Percentiles rank a stretch among this genome's conserved stretches.
phyloP scores from a whole-genome alignment of 2,797 vertebrate genomes.

The Columba guinea region DNA sequence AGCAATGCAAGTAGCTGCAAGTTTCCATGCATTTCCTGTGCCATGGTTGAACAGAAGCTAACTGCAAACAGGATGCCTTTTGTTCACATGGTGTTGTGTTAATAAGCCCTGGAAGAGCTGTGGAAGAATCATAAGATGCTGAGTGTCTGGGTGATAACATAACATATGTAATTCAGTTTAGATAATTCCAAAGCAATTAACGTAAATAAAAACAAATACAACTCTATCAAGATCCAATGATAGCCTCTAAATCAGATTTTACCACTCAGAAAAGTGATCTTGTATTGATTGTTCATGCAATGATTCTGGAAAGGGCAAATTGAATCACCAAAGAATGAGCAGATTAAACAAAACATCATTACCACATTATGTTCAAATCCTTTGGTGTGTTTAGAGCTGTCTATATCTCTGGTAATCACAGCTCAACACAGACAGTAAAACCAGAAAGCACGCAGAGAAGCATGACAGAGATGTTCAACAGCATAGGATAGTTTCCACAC shows the following conservation, averaged over 20 bases:
- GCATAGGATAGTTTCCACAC: background rate
- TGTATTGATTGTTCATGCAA: background rate
- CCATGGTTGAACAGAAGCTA: background rate
- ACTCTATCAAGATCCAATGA: background rate
- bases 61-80: background rate
- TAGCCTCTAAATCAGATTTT: constrained; percentile 14
- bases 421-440: background rate
- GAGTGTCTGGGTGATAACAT: background rate
- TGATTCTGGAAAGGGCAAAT: background rate
- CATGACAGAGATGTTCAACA: background rate
- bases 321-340: background rate
- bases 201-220: background rate
- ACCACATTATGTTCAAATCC: background rate
- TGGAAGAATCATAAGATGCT: background rate
- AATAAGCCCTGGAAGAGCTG: background rate
- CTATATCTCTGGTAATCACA: background rate
- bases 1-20: background rate
- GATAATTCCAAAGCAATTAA: background rate
- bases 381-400: background rate
- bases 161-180: background rate
- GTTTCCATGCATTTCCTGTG: background rate
- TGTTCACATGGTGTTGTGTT: background rate
- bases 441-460: background rate
- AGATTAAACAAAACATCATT: background rate
- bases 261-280: background rate